phyloP scores from a whole-genome alignment of 2,113 vertebrate species.

The Mixornis gularis region DNA sequence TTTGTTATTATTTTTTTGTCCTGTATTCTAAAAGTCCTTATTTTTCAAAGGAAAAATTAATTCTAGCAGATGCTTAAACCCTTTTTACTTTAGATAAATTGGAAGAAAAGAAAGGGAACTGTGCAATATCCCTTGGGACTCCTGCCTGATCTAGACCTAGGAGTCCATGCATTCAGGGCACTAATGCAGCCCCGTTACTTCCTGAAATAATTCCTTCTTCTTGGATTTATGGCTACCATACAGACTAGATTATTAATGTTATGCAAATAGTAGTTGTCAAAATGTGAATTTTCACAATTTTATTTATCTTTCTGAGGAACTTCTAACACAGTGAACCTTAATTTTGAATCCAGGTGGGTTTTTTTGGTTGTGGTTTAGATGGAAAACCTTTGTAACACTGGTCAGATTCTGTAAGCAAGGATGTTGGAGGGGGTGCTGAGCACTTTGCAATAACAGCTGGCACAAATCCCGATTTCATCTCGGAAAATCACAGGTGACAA shows the following conservation, averaged over 20 bases:
- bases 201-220: not conserved
- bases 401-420: not conserved
- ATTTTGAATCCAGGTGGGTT: not conserved
- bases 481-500: not conserved
- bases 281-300: not conserved
- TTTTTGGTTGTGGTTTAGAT: not conserved
- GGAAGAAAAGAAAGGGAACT: not conserved
- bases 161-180: not conserved
- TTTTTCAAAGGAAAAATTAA: not conserved
- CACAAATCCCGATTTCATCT: not conserved
- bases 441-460: not conserved
- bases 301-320: not conserved
- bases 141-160: not conserved
- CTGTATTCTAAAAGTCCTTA: not conserved
- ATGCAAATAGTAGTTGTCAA: not conserved
- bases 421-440: not conserved
- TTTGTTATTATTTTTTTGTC: not conserved
- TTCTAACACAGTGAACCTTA: not conserved
- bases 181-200: not conserved
- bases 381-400: not conserved
- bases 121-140: not conserved
- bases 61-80: not conserved
- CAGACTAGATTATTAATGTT: not conserved
- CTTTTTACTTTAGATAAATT: not conserved
- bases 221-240: not conserved